Conservation (phyloP, 1,140 invertebrate species). For the Octopus sinensis region DNA sequence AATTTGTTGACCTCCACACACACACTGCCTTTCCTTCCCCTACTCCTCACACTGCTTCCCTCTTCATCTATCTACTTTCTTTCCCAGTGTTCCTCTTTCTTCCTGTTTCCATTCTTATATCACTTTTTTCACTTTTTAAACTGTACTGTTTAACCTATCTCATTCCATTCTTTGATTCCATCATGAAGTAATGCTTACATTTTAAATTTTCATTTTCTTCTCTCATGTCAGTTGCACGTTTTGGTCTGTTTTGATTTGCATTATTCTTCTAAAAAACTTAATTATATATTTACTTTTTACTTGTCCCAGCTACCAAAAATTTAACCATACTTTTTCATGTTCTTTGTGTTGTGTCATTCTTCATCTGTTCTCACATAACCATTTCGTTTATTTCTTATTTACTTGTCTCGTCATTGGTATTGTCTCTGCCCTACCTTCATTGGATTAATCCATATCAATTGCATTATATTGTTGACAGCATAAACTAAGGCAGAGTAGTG, state of each 20-base stretch:
- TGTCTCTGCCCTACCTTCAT: too few relatives aligned
- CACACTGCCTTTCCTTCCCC: not conserved
- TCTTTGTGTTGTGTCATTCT: not conserved
- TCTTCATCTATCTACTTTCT: not conserved
- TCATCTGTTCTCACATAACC: too few relatives aligned
- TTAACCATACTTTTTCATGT: not conserved
- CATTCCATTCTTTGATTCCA: not conserved
- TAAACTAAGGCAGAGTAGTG: too few relatives aligned
- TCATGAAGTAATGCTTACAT: not conserved
- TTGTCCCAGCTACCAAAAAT: not conserved
- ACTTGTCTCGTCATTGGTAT: too few relatives aligned
- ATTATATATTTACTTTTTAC: not conserved
- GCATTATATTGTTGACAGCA: too few relatives aligned
- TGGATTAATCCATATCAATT: too few relatives aligned
- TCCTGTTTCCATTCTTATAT: not conserved
- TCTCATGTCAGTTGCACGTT: not conserved
- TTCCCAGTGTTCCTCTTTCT: not conserved
- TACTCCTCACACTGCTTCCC: not conserved
- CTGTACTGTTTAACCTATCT: not conserved
- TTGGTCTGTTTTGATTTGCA: not conserved
- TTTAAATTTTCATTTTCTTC: not conserved
- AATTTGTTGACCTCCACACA: not conserved
- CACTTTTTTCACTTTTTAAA: conserved; percentile 6
- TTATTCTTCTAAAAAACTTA: not conserved
- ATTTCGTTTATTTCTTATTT: too few relatives aligned